Base-by-base conservation (phyloP, 1,140 invertebrate genomes). In the Meteorus sp. region DNA sequence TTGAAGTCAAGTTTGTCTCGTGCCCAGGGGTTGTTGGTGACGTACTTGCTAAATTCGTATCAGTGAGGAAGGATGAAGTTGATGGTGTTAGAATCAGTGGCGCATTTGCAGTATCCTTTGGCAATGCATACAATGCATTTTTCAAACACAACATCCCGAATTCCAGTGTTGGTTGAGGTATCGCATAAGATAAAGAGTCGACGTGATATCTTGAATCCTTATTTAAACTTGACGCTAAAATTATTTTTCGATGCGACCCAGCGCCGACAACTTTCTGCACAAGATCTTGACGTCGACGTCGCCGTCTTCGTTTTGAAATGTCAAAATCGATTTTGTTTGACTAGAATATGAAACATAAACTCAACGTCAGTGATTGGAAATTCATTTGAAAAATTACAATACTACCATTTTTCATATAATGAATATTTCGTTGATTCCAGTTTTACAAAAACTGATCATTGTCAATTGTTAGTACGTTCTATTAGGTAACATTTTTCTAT, bases 141-240 rank as follows among this genome's bases (percentile, higher is more conserved):
- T 89, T 86, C 39, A 97, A 71, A 77, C 94, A 97, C 4, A 96
- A 72, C 8, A 88, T 86, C 8, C 89, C 93, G 83, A 97, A 97
- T 76, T 95, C 92, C 43, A 97, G 75, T n/a, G 90, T 93, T 2
- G 93, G 83, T 37, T 91, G 87, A 43, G 93, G 93, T 57, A 94
- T 90, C 1, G 91, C 90, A 70, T 86, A 89, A 0, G 88, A 90
- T 66, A 90, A 84, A 35, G 85, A 84, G 63, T 89, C 83, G 3
- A 73, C 64, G 59, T 80, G 82, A 66, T 85, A 85, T 66, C 80
- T 82, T 53, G 77, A 77, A 66, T 85, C 81, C 67, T 84, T 86
- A 2, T 81, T 84, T 39, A 86, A 68, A 61, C 81, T 76, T 7
- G 82, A 79, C 7, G 81, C 76, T 37, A 88, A 68, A 44, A 90